A percentile compares a stretch with the other conserved stretches of the same genome.
phyloP scores from a whole-genome alignment of 2,113 vertebrate genomes.

The Phodopus roborovskii region DNA sequence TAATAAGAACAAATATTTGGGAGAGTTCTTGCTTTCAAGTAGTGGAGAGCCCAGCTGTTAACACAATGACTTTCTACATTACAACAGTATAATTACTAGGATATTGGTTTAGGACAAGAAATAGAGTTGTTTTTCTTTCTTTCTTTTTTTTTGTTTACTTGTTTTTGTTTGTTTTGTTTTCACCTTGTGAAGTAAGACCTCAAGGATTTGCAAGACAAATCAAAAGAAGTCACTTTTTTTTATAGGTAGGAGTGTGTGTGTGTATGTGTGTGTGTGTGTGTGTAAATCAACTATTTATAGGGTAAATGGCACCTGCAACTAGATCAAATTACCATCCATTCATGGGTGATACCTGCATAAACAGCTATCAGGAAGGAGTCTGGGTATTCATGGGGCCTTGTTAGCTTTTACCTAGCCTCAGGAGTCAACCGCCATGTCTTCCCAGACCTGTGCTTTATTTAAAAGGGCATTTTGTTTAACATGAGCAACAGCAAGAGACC shows the following conservation, averaged over 20 bases:
- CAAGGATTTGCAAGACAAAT: not conserved
- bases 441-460: not conserved
- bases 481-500: not conserved
- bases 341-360: not conserved
- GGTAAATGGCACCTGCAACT: not conserved
- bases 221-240: not conserved
- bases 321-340: not conserved
- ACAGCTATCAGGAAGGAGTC: not conserved
- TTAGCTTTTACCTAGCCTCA: not conserved
- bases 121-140: not conserved
- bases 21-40: not conserved
- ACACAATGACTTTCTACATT: not conserved
- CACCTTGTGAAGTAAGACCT: not conserved
- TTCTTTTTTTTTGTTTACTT: no score
- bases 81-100: not conserved
- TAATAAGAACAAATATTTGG: not conserved
- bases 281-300: not conserved
- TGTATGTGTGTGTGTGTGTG: not conserved
- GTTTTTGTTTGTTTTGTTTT: not conserved
- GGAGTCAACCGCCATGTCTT: no score
- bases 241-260: not conserved
- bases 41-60: not conserved
- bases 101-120: constrained; percentile 25
- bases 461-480: not conserved
- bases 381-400: not conserved